Conservation (phyloP, 2,113 vertebrate genomes). For the Tragelaphus scriptus region DNA sequence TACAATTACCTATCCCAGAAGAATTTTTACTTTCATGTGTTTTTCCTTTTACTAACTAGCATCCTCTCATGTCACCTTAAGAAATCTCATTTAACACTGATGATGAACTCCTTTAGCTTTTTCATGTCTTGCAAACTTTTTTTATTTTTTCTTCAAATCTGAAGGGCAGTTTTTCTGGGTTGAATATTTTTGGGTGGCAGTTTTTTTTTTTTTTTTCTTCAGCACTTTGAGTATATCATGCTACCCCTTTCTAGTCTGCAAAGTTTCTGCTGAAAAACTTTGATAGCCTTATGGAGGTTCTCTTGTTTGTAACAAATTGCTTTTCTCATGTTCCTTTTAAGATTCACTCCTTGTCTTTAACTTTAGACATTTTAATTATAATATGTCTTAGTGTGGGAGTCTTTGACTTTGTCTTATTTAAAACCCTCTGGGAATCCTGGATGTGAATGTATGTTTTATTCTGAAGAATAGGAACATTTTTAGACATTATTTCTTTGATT, state of each 20-base stretch:
- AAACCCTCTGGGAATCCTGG: neutral
- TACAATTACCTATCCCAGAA: neutral
- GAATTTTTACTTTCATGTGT: neutral
- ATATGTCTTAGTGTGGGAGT: neutral
- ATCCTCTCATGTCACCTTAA: neutral
- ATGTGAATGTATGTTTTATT: neutral
- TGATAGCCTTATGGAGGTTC: neutral
- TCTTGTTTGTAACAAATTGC: neutral
- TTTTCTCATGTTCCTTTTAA: neutral
- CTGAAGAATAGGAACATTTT: neutral
- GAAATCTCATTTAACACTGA: neutral
- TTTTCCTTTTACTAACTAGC: neutral
- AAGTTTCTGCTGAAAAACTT: neutral
- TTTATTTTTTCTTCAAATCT: neutral
- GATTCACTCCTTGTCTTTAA: neutral
- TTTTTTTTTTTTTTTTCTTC: neutral
- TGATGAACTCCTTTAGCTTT: neutral
- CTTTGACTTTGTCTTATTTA: neutral
- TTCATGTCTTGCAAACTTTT: neutral
- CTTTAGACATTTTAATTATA: neutral
- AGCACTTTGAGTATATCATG: neutral
- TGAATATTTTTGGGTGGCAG: neutral
- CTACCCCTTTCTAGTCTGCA: neutral
- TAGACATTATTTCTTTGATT: neutral
- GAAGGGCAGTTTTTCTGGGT: neutral